phyloP scores from a whole-genome alignment of 2,888 invertebrate species.

The Macropis europaea region DNA sequence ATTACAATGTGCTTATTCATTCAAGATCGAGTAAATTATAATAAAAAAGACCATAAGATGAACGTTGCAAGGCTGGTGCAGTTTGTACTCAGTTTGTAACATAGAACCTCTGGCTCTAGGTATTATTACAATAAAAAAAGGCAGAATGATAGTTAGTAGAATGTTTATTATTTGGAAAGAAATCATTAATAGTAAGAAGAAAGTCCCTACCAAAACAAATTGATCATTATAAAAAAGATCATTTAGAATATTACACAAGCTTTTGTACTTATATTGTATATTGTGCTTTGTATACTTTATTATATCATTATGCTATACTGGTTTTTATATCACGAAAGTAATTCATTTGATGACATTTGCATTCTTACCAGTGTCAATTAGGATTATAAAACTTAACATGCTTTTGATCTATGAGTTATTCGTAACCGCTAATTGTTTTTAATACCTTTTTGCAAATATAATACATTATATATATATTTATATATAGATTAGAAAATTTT shows the following conservation, averaged over 20 bases:
- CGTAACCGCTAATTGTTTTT: slow-evolving; percentile 19
- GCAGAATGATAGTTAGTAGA: slow-evolving; percentile 9
- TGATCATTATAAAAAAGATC: slow-evolving; percentile 44
- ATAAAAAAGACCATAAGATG: slow-evolving; percentile 1
- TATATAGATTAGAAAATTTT: slow-evolving; percentile 8
- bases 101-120: background rate
- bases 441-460: slow-evolving; percentile 29
- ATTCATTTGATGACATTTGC: slow-evolving; percentile 26
- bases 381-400: slow-evolving; percentile 41
- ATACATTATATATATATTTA: too few species aligned
- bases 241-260: slow-evolving; percentile 44
- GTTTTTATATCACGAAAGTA: slow-evolving; percentile 41
- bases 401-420: slow-evolving; percentile 29
- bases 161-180: slow-evolving; percentile 49
- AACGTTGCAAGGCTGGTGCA: background rate
- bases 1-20: slow-evolving; percentile 11
- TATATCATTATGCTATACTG: slow-evolving; percentile 30
- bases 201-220: slow-evolving; percentile 30
- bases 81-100: background rate
- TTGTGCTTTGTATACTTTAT: slow-evolving; percentile 51
- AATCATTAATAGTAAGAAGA: slow-evolving; percentile 30
- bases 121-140: slow-evolving; percentile 9
- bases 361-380: slow-evolving; percentile 15
- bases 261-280: slow-evolving; percentile 56
- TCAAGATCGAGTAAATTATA: slow-evolving; percentile 7